Percentiles rank a stretch among this genome's conserved stretches.
Evolutionary conservation across 2,797 vertebrate genomes (phyloP).

Genomic region (Avahi laniger): DNA sequence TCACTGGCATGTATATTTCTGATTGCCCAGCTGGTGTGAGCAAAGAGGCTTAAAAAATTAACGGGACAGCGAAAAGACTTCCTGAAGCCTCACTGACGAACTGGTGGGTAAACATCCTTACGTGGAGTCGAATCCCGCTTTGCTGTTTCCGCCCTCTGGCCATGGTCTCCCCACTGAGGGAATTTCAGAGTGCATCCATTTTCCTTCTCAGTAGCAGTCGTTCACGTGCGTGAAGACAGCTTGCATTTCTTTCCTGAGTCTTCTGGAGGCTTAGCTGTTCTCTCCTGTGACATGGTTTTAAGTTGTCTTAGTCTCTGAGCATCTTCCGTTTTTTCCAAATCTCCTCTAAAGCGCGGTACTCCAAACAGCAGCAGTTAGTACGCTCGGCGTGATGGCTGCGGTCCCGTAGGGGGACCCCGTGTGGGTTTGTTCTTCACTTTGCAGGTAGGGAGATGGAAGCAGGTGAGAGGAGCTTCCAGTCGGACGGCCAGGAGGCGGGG

Average conservation of each 20-base stretch:
- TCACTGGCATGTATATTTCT: not conserved
- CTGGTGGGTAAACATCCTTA: rapidly evolving
- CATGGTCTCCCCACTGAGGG: not conserved
- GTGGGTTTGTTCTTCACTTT: not conserved
- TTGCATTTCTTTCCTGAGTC: rapidly evolving
- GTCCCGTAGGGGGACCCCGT: too few species aligned
- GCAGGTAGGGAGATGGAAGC: not conserved
- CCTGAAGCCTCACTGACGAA: rapidly evolving
- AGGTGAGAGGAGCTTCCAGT: too few species aligned
- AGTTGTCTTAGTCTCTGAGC: not conserved
- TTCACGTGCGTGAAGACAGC: rapidly evolving
- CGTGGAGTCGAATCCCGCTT: not conserved
- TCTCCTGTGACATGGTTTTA: not conserved
- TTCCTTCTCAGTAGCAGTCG: not conserved
- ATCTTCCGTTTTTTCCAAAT: rapidly evolving
- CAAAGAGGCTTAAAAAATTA: not conserved
- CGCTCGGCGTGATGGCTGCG: rapidly evolving
- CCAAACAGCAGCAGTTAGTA: rapidly evolving
- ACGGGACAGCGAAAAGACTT: not conserved
- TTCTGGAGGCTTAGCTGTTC: not conserved
- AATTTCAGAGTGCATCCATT: rapidly evolving
- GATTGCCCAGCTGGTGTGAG: not conserved
- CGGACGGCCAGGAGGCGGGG: not conserved
- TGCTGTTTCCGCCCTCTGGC: not conserved
- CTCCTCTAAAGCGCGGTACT: not conserved